Evolutionary conservation across 2,888 invertebrate species (phyloP).

Genomic region (Tetheella fluctuosa): DNA sequence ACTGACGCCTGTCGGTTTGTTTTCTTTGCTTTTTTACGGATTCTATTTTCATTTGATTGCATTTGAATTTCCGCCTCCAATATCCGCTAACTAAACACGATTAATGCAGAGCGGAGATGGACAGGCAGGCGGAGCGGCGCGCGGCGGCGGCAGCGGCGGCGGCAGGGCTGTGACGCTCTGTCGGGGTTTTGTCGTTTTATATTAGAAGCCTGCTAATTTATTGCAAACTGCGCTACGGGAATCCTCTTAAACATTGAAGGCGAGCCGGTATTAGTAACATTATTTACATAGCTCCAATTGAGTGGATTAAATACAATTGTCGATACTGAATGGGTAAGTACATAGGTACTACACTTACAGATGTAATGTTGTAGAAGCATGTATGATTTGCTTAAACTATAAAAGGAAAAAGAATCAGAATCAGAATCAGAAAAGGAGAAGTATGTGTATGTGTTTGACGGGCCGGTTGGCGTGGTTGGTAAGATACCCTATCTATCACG

Average conservation of each 20-base stretch:
- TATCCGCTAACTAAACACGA: conserved; percentile 85
- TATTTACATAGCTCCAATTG: conserved; percentile 44
- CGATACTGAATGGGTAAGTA: not conserved
- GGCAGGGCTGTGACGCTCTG: conserved; percentile 62
- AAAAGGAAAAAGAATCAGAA: no score
- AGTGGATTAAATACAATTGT: conserved; percentile 21
- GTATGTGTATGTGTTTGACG: no score
- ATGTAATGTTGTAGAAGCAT: no score
- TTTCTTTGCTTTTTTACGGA: conserved; percentile 82
- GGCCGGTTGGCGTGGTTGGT: no score
- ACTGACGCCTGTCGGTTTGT: conserved; percentile 84
- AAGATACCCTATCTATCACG: no score
- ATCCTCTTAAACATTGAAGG: conserved; percentile 62
- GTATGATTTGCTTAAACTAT: no score
- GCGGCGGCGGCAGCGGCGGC: conserved; percentile 29
- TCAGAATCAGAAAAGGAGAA: no score
- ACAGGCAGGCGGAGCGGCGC: conserved; percentile 74
- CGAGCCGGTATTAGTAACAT: conserved; percentile 47
- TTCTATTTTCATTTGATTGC: conserved; percentile 85
- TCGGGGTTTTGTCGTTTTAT: conserved; percentile 82
- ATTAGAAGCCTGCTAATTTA: conserved; percentile 83
- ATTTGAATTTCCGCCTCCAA: conserved; percentile 84
- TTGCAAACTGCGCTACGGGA: conserved; percentile 78
- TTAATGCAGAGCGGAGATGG: conserved; percentile 82
- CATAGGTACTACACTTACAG: no score